Conservation (phyloP, 2,888 invertebrate species). For the Lordiphosa andalusiaca region DNA sequence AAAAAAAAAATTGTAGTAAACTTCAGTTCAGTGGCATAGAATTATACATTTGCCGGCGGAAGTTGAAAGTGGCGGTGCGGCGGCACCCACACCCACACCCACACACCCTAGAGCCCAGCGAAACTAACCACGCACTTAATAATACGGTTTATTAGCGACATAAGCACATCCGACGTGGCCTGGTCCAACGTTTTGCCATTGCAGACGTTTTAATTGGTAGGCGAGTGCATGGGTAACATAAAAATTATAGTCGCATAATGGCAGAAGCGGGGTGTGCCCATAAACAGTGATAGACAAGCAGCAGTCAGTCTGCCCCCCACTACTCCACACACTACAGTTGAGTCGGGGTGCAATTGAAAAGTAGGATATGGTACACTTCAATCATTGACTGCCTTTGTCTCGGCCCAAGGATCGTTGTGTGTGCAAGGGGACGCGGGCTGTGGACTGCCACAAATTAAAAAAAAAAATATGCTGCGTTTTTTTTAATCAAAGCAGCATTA, state of each 20-base stretch:
- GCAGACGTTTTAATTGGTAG: slow-evolving; percentile 77
- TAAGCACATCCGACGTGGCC: slow-evolving; percentile 71
- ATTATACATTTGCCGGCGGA: slow-evolving; percentile 74
- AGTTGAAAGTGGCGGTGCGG: slow-evolving; percentile 68
- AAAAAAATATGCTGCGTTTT: slow-evolving; percentile 54
- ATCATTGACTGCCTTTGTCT: slow-evolving; percentile 55
- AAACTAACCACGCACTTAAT: slow-evolving; percentile 66
- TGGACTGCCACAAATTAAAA: slow-evolving; percentile 67
- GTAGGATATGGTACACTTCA: slow-evolving; percentile 60
- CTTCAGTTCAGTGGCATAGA: slow-evolving; percentile 61
- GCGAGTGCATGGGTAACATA: slow-evolving; percentile 75
- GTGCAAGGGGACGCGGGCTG: slow-evolving; percentile 15
- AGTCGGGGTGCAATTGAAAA: slow-evolving; percentile 69
- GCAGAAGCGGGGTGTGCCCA: slow-evolving; percentile 18
- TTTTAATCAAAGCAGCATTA: slow-evolving; percentile 75
- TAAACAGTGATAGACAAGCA: slow-evolving; percentile 48
- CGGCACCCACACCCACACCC: slow-evolving; percentile 15
- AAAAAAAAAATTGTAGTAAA: slow-evolving; percentile 8
- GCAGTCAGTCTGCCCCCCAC: slow-evolving; percentile 9
- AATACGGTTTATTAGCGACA: slow-evolving; percentile 76
- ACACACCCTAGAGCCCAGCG: slow-evolving; percentile 6
- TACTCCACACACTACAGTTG: slow-evolving; percentile 30
- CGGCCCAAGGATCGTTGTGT: slow-evolving; percentile 37
- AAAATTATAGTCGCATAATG: slow-evolving; percentile 66
- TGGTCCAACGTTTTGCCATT: slow-evolving; percentile 30